Percentiles rank a stretch among this genome's conserved stretches.
Conservation (phyloP, 2,113 vertebrate species). For the Morphnarchus princeps region DNA sequence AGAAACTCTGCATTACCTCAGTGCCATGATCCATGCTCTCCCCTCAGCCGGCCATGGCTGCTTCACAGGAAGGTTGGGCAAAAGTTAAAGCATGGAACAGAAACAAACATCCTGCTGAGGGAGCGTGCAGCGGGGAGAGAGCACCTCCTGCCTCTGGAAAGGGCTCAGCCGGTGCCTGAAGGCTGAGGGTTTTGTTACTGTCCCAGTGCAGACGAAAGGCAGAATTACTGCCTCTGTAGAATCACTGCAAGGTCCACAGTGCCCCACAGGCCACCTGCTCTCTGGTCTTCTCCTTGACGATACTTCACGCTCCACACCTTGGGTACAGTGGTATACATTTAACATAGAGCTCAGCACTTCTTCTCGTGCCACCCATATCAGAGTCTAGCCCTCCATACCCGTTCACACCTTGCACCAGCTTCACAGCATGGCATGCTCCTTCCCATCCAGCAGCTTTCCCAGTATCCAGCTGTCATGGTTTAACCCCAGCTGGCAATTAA, state of each 20-base stretch:
- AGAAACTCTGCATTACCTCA: accelerated
- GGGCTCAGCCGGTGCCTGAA: background rate
- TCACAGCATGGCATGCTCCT: accelerated
- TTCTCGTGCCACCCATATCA: accelerated
- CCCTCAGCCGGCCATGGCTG: accelerated
- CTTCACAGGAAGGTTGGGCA: background rate
- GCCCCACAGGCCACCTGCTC: too few relatives aligned
- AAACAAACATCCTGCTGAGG: background rate
- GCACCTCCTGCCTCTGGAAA: background rate
- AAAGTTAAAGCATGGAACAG: accelerated
- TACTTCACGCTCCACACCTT: accelerated
- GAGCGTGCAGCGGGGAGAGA: accelerated
- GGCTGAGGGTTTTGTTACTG: background rate
- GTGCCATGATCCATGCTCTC: accelerated
- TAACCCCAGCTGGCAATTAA: too few relatives aligned
- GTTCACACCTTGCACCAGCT: background rate
- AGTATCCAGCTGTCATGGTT: background rate
- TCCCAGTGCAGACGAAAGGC: background rate
- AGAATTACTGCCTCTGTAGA: too few relatives aligned
- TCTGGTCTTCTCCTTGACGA: accelerated
- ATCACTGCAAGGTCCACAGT: background rate
- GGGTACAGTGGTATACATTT: accelerated
- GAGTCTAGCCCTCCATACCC: background rate
- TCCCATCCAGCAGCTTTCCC: background rate
- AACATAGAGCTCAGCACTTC: background rate